These are phyloP conservation scores for Hiodon alosoides DNA, from an alignment of 2,113 vertebrate genomes.

Conservation along the genomic window DNA sequence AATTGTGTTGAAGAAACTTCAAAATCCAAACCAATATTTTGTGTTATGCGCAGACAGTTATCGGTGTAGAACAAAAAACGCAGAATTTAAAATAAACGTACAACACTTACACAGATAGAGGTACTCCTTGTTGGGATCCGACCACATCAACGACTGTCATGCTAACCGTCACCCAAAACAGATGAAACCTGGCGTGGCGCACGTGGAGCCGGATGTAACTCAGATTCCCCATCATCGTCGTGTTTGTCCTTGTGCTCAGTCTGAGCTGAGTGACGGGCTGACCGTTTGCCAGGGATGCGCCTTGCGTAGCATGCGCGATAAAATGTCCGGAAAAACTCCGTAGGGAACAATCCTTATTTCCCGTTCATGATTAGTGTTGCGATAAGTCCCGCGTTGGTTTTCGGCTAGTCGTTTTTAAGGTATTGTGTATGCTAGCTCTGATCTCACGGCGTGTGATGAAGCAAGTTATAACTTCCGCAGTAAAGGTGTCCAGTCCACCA, in stretches of 20 bases:
- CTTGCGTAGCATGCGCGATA: slow-evolving; percentile 30
- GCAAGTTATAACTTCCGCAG: slow-evolving; percentile 62
- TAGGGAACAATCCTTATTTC: slow-evolving; percentile 44
- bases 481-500: not conserved
- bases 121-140: slow-evolving; percentile 90
- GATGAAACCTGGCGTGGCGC: slow-evolving; percentile 48
- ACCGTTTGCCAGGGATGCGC: not conserved
- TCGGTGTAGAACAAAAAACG: not conserved
- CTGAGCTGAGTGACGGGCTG: slow-evolving; percentile 19
- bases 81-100: slow-evolving; percentile 26
- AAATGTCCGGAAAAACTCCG: not conserved
- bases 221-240: slow-evolving; percentile 60
- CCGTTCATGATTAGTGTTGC: slow-evolving; percentile 34
- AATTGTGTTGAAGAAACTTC: too few relatives aligned
- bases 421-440: too few relatives aligned
- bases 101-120: slow-evolving; percentile 40
- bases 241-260: slow-evolving; percentile 14
- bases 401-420: too few relatives aligned
- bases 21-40: too few relatives aligned
- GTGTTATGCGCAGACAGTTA: too few relatives aligned
- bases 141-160: slow-evolving; percentile 64
- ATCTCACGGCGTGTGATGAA: slow-evolving; percentile 38
- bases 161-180: slow-evolving; percentile 69
- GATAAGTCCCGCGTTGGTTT: not conserved
- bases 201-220: slow-evolving; percentile 46